phyloP scores from a whole-genome alignment of 2,113 vertebrate genomes.

The Ageneiosus marmoratus region DNA sequence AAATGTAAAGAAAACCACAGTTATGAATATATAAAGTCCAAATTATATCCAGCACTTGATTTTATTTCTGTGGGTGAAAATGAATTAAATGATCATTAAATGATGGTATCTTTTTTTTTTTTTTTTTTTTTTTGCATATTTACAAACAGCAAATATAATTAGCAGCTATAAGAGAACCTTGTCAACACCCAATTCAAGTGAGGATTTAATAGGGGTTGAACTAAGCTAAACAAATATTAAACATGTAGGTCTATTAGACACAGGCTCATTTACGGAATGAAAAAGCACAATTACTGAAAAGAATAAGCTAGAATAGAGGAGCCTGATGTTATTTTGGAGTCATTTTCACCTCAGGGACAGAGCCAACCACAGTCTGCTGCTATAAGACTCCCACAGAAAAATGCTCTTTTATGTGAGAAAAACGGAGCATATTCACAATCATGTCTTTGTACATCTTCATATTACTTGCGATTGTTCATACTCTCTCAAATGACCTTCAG shows the following conservation, averaged over 20 bases:
- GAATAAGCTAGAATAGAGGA: not conserved
- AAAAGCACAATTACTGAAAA: not conserved
- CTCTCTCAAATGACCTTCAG: not conserved
- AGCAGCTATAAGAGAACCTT: not conserved
- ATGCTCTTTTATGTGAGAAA: not conserved
- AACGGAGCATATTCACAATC: not conserved
- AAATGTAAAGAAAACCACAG: not conserved
- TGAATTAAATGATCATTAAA: conserved; percentile 21
- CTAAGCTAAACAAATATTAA: not conserved
- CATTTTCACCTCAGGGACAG: not conserved
- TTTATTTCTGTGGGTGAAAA: not conserved
- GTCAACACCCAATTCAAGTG: not conserved
- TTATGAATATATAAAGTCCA: not conserved
- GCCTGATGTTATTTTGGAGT: not conserved
- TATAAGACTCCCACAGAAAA: not conserved
- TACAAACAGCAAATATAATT: conserved; percentile 9
- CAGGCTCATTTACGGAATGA: not conserved
- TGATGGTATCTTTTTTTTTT: no score
- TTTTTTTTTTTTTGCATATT: not conserved
- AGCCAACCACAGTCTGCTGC: not conserved
- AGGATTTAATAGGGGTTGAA: not conserved
- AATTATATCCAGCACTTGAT: conserved; percentile 3
- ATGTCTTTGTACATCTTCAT: not conserved
- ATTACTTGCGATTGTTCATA: not conserved
- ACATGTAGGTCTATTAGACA: not conserved